Conservation (phyloP, 2,113 vertebrate species). For the Lycaon pictus region DNA sequence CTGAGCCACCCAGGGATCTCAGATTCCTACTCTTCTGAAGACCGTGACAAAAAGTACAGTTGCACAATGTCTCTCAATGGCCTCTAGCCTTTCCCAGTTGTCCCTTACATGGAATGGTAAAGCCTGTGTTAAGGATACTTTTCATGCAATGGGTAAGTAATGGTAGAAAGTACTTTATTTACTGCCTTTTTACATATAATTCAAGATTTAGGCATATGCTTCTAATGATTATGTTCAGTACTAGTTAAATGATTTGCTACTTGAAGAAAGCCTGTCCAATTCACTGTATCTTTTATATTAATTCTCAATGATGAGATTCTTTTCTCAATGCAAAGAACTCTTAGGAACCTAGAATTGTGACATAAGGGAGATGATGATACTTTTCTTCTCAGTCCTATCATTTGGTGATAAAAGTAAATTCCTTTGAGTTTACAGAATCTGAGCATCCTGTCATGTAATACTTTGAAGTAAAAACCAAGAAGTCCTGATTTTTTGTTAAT, state of each 20-base stretch:
- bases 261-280: not conserved
- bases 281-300: not conserved
- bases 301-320: not conserved
- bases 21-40: not conserved
- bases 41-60: not conserved
- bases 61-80: not conserved
- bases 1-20: too few species aligned
- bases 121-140: not conserved
- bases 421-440: slow-evolving; percentile 1
- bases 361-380: not conserved
- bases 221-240: not conserved
- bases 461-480: slow-evolving; percentile 16
- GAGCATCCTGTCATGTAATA: not conserved
- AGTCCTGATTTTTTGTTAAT: not conserved
- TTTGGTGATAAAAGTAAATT: not conserved
- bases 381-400: not conserved
- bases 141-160: not conserved
- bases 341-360: not conserved
- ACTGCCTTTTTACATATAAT: not conserved
- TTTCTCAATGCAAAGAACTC: not conserved
- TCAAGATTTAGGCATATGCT: not conserved
- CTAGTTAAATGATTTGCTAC: not conserved
- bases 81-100: not conserved
- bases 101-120: not conserved
- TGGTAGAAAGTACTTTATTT: not conserved